phyloP scores from a whole-genome alignment of 2,113 vertebrate species.

The Phyllopteryx taeniolatus region DNA sequence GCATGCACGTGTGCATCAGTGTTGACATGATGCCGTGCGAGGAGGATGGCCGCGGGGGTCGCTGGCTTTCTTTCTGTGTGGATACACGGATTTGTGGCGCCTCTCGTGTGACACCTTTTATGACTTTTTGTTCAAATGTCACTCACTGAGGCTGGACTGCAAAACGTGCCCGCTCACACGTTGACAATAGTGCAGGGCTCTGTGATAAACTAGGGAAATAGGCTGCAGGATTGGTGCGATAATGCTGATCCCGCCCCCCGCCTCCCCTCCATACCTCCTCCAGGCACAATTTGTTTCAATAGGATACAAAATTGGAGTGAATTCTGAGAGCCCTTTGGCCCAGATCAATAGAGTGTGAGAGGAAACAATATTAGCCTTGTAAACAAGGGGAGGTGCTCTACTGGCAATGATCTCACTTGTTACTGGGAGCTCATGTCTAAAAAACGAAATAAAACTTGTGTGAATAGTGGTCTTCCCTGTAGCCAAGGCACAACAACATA shows the following conservation, averaged over 20 bases:
- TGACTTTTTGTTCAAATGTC: constrained; percentile 64
- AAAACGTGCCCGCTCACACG: constrained; percentile 32
- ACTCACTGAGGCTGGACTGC: constrained; percentile 41
- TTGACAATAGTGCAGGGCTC: constrained; percentile 38
- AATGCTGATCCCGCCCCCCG: constrained; percentile 19
- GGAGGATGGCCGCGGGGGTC: constrained; percentile 39
- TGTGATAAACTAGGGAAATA: constrained; percentile 47
- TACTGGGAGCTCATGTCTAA: constrained; percentile 20
- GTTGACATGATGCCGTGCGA: constrained; percentile 65
- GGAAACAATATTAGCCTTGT: constrained; percentile 42
- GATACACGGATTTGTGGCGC: constrained; percentile 43
- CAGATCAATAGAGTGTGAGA: constrained; percentile 45
- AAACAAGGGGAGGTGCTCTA: constrained; percentile 24
- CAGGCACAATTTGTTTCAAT: constrained; percentile 46
- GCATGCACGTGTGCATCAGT: constrained; percentile 2
- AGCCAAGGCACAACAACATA: not conserved
- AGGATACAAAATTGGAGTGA: constrained; percentile 28
- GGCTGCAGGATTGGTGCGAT: constrained; percentile 34
- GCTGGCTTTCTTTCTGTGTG: constrained; percentile 34
- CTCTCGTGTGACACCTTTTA: constrained; percentile 53
- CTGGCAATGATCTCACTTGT: constrained; percentile 35
- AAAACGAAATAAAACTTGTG: not conserved
- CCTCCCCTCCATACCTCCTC: constrained; percentile 12
- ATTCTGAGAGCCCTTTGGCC: constrained; percentile 36
- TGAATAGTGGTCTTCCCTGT: not conserved